phyloP scores from a whole-genome alignment of 2,113 vertebrate genomes.

The Limnothrissa miodon region DNA sequence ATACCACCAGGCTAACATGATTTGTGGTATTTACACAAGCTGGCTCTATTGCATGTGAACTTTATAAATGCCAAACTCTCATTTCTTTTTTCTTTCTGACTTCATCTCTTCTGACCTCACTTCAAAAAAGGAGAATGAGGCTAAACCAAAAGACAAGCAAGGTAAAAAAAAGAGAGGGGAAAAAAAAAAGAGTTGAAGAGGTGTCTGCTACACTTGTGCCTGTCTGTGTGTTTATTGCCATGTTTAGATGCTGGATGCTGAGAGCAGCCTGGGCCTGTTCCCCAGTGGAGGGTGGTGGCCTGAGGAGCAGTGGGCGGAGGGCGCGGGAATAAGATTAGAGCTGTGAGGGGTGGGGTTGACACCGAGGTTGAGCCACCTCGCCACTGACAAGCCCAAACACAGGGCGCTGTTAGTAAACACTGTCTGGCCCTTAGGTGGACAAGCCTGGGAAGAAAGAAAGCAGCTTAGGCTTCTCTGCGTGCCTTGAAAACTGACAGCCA shows the following conservation, averaged over 20 bases:
- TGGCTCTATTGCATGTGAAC: not conserved
- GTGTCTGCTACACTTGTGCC: no score
- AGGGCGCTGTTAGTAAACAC: not conserved
- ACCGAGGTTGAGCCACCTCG: not conserved
- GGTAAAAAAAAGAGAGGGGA: no score
- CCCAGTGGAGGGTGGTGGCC: not conserved
- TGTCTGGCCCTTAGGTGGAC: not conserved
- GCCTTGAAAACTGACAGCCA: not conserved
- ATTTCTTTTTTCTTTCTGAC: not conserved
- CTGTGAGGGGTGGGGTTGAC: not conserved
- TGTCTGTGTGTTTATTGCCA: no score
- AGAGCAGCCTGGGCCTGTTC: no score
- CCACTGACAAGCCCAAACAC: not conserved
- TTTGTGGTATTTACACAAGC: not conserved
- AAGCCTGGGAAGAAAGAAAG: not conserved
- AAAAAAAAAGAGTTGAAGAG: no score
- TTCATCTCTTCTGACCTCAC: not conserved
- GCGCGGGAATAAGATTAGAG: not conserved
- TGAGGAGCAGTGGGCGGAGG: not conserved
- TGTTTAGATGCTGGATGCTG: no score
- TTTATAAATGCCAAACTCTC: not conserved
- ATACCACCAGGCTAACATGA: not conserved
- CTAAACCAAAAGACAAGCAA: no score
- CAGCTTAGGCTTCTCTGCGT: not conserved
- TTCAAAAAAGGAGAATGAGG: not conserved